Conservation (phyloP, 1,140 invertebrate genomes). For the Sarcophaga peregrina region DNA sequence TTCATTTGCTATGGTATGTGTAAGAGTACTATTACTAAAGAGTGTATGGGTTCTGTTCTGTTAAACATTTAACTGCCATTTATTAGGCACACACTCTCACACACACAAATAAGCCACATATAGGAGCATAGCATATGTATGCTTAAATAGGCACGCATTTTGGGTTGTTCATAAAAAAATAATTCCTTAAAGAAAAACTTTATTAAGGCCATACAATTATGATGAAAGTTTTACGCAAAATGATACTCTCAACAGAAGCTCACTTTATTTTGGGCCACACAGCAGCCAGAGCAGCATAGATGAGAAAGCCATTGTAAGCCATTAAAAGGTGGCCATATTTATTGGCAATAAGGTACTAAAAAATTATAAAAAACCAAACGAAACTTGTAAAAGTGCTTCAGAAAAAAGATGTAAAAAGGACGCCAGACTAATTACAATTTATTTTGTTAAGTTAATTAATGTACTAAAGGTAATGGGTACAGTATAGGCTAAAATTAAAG, state of each 20-base stretch:
- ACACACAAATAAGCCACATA: no score
- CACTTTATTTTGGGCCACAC: background rate
- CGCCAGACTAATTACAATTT: constrained; percentile 29
- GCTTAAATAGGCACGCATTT: background rate
- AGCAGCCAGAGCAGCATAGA: background rate
- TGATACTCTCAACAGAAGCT: background rate
- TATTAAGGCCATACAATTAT: constrained; percentile 32
- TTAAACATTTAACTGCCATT: no score
- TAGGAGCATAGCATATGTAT: no score
- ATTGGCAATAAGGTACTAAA: background rate
- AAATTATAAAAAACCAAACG: no score
- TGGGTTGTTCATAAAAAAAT: constrained; percentile 11
- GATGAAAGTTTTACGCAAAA: background rate
- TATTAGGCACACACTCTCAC: no score
- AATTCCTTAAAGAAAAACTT: constrained; percentile 13
- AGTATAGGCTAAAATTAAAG: background rate
- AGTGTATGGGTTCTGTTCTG: no score
- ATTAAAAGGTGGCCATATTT: constrained; percentile 2
- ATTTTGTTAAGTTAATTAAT: constrained; percentile 31
- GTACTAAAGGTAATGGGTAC: background rate
- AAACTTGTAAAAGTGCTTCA: background rate
- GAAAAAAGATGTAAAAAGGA: background rate
- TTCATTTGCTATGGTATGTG: background rate
- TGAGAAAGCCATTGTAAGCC: background rate
- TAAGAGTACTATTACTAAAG: no score